Conservation (phyloP, 2,113 vertebrate species). For the Channa argus region DNA sequence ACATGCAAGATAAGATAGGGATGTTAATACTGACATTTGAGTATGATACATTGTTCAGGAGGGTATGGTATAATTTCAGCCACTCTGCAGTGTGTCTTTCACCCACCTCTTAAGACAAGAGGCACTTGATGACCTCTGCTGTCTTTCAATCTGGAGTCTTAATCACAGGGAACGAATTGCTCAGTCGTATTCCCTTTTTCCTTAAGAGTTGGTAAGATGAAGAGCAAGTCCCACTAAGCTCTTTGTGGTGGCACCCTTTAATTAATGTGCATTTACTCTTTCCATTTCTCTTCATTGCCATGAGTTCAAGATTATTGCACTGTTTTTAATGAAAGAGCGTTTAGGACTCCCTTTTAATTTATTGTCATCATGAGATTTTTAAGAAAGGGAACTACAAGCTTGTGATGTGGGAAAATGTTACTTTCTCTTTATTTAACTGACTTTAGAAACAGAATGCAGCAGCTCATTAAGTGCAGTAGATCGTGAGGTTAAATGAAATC, state of each 20-base stretch:
- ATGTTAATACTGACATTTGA: constrained; percentile 16
- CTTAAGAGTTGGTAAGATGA: constrained; percentile 30
- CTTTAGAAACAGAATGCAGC: not conserved
- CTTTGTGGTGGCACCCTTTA: constrained; percentile 39
- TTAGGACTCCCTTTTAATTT: constrained; percentile 6
- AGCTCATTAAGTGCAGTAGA: constrained; percentile 1
- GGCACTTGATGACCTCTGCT: constrained; percentile 67
- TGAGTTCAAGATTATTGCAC: constrained; percentile 24
- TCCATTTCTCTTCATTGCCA: constrained; percentile 39
- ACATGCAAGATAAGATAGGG: constrained; percentile 2
- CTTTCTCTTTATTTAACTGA: constrained; percentile 12
- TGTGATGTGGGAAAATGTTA: not conserved
- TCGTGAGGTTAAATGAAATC: constrained; percentile 26
- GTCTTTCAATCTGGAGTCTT: constrained; percentile 54
- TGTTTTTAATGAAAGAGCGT: constrained; percentile 31
- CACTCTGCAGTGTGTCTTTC: constrained; percentile 16
- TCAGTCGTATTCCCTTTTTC: constrained; percentile 57
- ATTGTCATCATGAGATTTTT: constrained; percentile 9
- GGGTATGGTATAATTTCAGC: constrained; percentile 56
- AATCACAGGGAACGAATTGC: constrained; percentile 72
- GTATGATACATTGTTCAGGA: constrained; percentile 7
- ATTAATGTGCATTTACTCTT: constrained; percentile 46
- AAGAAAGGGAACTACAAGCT: not conserved
- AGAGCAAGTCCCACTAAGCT: constrained; percentile 24
- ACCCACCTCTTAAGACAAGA: constrained; percentile 27